Evolutionary conservation across 2,113 vertebrate species (phyloP).

Genomic region (Proteles cristata): DNA sequence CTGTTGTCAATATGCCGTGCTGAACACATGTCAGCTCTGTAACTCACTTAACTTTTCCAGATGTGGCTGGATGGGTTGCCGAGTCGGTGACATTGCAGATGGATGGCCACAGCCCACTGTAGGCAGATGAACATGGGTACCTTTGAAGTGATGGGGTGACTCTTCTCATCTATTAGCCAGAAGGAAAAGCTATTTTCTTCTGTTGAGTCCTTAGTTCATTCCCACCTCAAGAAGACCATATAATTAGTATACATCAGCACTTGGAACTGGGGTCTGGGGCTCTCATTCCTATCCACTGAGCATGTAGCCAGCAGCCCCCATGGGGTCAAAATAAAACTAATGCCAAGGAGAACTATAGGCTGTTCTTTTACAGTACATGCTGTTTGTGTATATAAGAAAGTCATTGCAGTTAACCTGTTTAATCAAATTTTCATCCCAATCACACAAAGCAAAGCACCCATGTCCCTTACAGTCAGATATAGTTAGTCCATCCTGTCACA

Average conservation of each 20-base stretch:
- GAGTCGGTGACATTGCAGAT: conserved; percentile 78
- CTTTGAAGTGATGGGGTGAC: conserved; percentile 77
- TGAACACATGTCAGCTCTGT: conserved; percentile 35
- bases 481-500: neutral
- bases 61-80: conserved; percentile 79
- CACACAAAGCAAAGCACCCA: neutral
- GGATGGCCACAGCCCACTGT: conserved; percentile 60
- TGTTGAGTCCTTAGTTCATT: neutral
- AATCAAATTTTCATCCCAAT: neutral
- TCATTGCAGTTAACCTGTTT: neutral
- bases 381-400: neutral
- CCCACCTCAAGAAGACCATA: conserved; percentile 50
- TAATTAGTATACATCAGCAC: neutral
- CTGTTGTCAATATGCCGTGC: conserved; percentile 74
- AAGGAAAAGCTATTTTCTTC: conserved; percentile 80
- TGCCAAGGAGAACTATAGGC: neutral
- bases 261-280: neutral
- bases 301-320: neutral
- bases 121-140: conserved; percentile 16
- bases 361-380: neutral
- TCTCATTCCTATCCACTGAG: neutral
- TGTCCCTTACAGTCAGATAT: neutral
- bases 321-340: neutral
- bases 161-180: conserved; percentile 69
- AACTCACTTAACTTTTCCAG: conserved; percentile 83